Base-by-base conservation (phyloP, 2,888 invertebrate species). In the Hipparchia semele region DNA sequence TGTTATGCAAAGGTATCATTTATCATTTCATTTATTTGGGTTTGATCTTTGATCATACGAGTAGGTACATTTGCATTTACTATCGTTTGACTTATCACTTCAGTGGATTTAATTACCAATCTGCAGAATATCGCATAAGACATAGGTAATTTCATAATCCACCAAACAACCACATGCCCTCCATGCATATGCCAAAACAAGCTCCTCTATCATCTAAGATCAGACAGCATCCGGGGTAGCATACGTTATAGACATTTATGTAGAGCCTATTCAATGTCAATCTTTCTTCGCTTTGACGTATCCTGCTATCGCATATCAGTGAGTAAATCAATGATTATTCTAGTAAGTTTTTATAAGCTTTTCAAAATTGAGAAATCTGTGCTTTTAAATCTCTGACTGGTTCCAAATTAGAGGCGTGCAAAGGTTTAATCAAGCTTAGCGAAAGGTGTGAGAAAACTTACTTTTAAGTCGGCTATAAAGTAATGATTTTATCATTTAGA, bases 231-330 rank as follows among this genome's bases (percentile, higher is more conserved):
- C 68, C 59, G 68, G 67, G 59, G 51, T 68, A 66, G 58, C 23
- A 49, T 51, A 23, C 46, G 33, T 23, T 59, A 51, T 33, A 70
- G 73, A 71, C 68, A 73, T 73, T 70, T 71, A 75, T 71, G 72
- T 70, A 67, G 75, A 77, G 73, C 77, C 77, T 76, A 76, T 77
- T 75, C 75, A 58, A 68, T 73, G 76, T 74, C 77, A 77, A 75
- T 78, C 75, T 49, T 51, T 65, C 77, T 80, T 74, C 79, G 76
- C 71, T 69, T 72, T 45, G 67, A 68, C 69, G 39, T 74, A 60
- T 69, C 56, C 61, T 39, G 65, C 33, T 53, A 65, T 65, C 65
- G 23, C 53, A 62, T 65, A 65, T 65, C 65, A 65, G 65, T 53
- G 51, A 65, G 6, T 53, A 65, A 62, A 49, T 23, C 59, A 33